A percentile compares a stretch with the other conserved stretches of the same genome.
These are phyloP conservation scores for Platynereis dumerilii DNA, from an alignment of 2,888 invertebrate species.

Conservation along the genomic window DNA sequence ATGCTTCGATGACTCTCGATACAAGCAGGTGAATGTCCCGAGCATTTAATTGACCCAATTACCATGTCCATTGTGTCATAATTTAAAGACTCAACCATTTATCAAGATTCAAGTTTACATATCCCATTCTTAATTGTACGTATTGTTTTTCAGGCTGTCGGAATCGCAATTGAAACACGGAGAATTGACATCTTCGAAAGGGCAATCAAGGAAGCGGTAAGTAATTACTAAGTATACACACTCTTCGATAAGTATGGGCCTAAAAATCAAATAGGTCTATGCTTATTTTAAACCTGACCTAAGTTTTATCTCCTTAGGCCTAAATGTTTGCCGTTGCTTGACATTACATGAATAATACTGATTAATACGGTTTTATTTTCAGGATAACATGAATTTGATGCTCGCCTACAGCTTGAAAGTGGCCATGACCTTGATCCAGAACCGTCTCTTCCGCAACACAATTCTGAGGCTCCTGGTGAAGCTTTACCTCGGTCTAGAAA, in stretches of 20 bases:
- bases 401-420: conserved; percentile 89
- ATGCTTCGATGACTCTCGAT: conserved; percentile 93
- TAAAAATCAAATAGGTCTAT: conserved; percentile 14
- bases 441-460: conserved; percentile 83
- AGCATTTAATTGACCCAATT: neutral
- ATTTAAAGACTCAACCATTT: too few relatives aligned
- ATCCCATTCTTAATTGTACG: too few relatives aligned
- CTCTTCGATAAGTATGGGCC: too few relatives aligned
- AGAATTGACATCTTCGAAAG: conserved; percentile 96
- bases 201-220: conserved; percentile 81
- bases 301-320: neutral
- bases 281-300: neutral
- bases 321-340: too few relatives aligned
- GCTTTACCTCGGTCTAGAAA: conserved; percentile 84
- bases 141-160: conserved; percentile 76
- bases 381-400: conserved; percentile 88
- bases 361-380: conserved; percentile 18
- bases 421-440: conserved; percentile 94
- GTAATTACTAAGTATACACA: conserved; percentile 25
- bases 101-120: too few relatives aligned
- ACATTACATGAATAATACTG: too few relatives aligned
- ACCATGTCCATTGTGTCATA: neutral
- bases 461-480: conserved; percentile 88
- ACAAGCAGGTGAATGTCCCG: conserved; percentile 73
- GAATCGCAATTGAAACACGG: conserved; percentile 93